Base-by-base conservation (phyloP, 2,888 invertebrate species). In the Agriotes lineatus region DNA sequence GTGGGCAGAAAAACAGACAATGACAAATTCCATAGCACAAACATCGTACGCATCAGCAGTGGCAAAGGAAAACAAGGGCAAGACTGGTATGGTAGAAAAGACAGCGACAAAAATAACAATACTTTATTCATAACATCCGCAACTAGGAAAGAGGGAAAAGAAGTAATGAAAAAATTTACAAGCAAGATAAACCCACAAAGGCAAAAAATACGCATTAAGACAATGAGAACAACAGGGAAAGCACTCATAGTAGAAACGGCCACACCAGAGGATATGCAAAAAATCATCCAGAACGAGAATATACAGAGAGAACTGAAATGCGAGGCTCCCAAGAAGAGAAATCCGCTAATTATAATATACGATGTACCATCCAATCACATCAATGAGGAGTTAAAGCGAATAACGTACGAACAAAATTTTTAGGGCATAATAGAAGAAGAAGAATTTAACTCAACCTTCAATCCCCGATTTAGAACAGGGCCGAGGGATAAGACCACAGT, bases 401-500 rank as follows among this genome's bases (percentile, higher is more conserved):
- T 9, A 5, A 42, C 64, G 0, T 59, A 64, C 14, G 45, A 61
- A n/a, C 60, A 66, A 33, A 69, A 69, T 16, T 12, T 66, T 5
- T 1, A 14, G 0, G 57, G 48, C 2, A n/a, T 6, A 25, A 22
- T 61, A 0, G 22, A 2, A 1, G 39, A 56, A 22, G 20, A 57
- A 3, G 50, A 30, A 0, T 69, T 65, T 37, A n/a, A 59, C 2
- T 4, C 25, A 1, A 16, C 30, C 10, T 64, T 69, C 16, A 16
- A 33, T 5, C 33, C 67, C 1, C 6, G 52, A 20, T 69, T 69
- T 37, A 61, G 30, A 35, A 57, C 69, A 1, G 69, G 61, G 10
- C 65, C 67, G 1, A 30, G 44, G 18, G 45, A 33, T 3, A 67
- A 45, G 39, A 14, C 25, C 1, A 60, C 61, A 7, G 69, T 61